Evolutionary conservation across 2,113 vertebrate species (phyloP).

Genomic region (Forbesichthys papilliferus): DNA sequence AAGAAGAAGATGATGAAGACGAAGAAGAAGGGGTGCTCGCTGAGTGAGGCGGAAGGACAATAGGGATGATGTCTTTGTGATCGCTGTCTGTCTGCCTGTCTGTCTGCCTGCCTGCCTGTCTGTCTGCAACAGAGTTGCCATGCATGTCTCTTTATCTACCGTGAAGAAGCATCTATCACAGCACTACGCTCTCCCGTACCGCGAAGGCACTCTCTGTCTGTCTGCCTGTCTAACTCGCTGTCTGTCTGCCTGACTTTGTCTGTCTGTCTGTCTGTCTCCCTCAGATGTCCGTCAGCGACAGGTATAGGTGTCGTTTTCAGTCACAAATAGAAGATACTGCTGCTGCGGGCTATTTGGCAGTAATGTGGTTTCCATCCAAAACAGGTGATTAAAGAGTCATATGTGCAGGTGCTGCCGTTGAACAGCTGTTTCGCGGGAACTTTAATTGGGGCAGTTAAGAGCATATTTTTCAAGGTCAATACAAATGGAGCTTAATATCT

Average conservation of each 20-base stretch:
- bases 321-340: slow-evolving; percentile 60
- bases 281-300: slow-evolving; percentile 37
- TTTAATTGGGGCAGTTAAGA: slow-evolving; percentile 34
- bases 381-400: slow-evolving; percentile 68
- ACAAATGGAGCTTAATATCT: background rate
- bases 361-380: slow-evolving; percentile 54
- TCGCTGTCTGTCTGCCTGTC: slow-evolving; percentile 35
- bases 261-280: slow-evolving; percentile 32
- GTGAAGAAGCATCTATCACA: slow-evolving; percentile 10
- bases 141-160: slow-evolving; percentile 13
- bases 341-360: slow-evolving; percentile 37
- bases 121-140: slow-evolving; percentile 14
- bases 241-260: too few species aligned
- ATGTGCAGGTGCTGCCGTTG: slow-evolving; percentile 50
- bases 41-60: slow-evolving; percentile 50
- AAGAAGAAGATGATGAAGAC: too few species aligned
- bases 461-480: slow-evolving; percentile 45
- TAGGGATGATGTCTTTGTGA: slow-evolving; percentile 41
- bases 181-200: background rate
- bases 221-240: slow-evolving; percentile 39
- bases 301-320: slow-evolving; percentile 42
- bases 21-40: slow-evolving; percentile 25
- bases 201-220: slow-evolving; percentile 2
- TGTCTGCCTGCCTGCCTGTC: background rate
- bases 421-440: slow-evolving; percentile 56